Base-by-base conservation (phyloP, 2,113 vertebrate genomes). In the Odontesthes bonariensis region DNA sequence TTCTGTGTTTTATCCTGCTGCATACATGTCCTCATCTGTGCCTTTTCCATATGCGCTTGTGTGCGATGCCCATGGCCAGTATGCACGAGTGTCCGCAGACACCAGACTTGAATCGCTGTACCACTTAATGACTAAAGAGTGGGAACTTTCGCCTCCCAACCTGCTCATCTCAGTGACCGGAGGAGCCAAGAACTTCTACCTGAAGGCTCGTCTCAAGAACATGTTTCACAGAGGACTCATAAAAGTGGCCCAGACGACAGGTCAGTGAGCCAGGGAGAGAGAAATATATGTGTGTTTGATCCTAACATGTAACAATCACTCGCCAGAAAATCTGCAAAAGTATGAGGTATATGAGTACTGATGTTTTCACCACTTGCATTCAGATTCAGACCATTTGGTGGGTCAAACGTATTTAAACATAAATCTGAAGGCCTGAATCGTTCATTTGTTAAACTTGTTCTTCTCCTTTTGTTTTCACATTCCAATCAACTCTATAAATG, bases 101-200 rank as follows among this genome's bases (percentile, higher is more conserved):
- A 97, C 96, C 0, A 86, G 89, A 0, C 89, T 96, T 3, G 87
- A 92, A 3, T 52, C 90, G 35, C 92, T 99, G 72, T 99, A 97
- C 89, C 81, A 94, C 62, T 92, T 99, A 69, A 93, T 99, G 94
- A 99, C 95, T 0, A 93, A 96, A 33, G 93, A 96, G 61, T 99
- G 98, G 98, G 94, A 95, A 9, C 95, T 99, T 0, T 91, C 94
- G 0, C 86, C 94, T 0, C 98, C 98, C 62, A 99, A 96, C 87
- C 94, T 99, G 56, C 94, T 99, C 86, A 98, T 99, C 92, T 99
- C 98, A 0, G 97, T 99, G 82, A 99, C 97, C 0, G 98, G 98
- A 0, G 98, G 98, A 55, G 97, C 97, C 73, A 99, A 98, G 87
- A 97, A 99, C 89, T 99, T 99, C 62, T 69, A 93, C 67, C 95